Conservation (phyloP, 1,140 invertebrate species). For the Dreissena rostriformis region DNA sequence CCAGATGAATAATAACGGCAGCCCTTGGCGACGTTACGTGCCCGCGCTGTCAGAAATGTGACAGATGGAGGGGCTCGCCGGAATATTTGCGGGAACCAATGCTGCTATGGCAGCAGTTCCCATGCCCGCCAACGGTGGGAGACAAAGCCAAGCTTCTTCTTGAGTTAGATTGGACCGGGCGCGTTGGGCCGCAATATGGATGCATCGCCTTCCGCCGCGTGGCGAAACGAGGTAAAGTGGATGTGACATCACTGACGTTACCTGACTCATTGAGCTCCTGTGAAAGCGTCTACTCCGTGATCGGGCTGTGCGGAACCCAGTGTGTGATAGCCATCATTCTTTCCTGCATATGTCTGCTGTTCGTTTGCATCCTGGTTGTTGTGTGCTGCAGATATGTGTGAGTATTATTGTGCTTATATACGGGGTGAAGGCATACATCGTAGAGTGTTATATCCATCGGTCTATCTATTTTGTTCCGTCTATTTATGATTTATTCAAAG, state of each 20-base stretch:
- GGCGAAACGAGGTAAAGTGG: constrained; percentile 48
- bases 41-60: constrained; percentile 50
- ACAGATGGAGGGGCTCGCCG: constrained; percentile 40
- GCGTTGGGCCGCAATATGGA: constrained; percentile 36
- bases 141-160: constrained; percentile 45
- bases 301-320: constrained; percentile 51
- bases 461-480: too few relatives aligned
- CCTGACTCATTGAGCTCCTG: constrained; percentile 25
- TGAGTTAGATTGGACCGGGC: constrained; percentile 49
- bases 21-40: constrained; percentile 30
- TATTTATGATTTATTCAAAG: too few relatives aligned
- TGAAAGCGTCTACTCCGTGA: constrained; percentile 39
- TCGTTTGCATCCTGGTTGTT: constrained; percentile 50
- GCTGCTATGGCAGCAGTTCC: constrained; percentile 48
- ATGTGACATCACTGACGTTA: constrained; percentile 35
- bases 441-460: too few relatives aligned
- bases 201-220: constrained; percentile 47
- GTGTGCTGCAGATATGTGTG: constrained; percentile 56
- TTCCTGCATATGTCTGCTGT: constrained; percentile 43
- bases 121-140: constrained; percentile 39
- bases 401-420: constrained; percentile 23
- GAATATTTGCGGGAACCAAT: constrained; percentile 48
- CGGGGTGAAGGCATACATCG: too few relatives aligned
- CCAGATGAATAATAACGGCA: constrained; percentile 21
- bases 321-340: constrained; percentile 56